phyloP scores from a whole-genome alignment of 2,797 vertebrate species.

The Neoniphon sammara region DNA sequence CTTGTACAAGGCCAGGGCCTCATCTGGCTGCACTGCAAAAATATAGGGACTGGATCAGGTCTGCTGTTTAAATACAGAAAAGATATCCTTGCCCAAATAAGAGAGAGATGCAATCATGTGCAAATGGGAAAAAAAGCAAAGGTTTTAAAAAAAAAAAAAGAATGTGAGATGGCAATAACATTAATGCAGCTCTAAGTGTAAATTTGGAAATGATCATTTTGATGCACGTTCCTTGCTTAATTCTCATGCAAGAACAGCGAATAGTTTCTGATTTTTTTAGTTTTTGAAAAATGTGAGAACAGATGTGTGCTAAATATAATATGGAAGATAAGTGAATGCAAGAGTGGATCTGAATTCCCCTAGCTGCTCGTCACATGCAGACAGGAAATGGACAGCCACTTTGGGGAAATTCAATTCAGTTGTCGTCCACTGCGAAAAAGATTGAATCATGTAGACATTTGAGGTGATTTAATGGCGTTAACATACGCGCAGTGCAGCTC shows the following conservation, averaged over 20 bases:
- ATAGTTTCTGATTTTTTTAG: slow-evolving; percentile 30
- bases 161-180: background rate
- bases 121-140: background rate
- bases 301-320: slow-evolving; percentile 69
- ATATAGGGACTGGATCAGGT: slow-evolving; percentile 54
- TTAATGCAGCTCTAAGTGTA: background rate
- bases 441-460: slow-evolving; percentile 85
- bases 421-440: slow-evolving; percentile 80
- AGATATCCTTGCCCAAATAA: slow-evolving; percentile 47
- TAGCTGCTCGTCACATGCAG: slow-evolving; percentile 80
- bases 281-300: slow-evolving; percentile 46
- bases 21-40: slow-evolving; percentile 70
- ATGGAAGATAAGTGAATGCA: slow-evolving; percentile 71
- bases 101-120: background rate
- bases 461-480: slow-evolving; percentile 86
- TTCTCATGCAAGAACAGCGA: slow-evolving; percentile 26
- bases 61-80: slow-evolving; percentile 55
- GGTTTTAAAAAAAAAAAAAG: background rate
- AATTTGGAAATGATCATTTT: background rate
- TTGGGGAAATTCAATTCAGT: slow-evolving; percentile 84
- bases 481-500: slow-evolving; percentile 77
- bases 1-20: slow-evolving; percentile 72
- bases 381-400: slow-evolving; percentile 86
- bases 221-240: background rate
- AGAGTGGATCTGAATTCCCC: slow-evolving; percentile 77